Percentiles rank a stretch among this genome's conserved stretches.
Conservation (phyloP, 2,888 invertebrate genomes). For the Steromphala cineraria region DNA sequence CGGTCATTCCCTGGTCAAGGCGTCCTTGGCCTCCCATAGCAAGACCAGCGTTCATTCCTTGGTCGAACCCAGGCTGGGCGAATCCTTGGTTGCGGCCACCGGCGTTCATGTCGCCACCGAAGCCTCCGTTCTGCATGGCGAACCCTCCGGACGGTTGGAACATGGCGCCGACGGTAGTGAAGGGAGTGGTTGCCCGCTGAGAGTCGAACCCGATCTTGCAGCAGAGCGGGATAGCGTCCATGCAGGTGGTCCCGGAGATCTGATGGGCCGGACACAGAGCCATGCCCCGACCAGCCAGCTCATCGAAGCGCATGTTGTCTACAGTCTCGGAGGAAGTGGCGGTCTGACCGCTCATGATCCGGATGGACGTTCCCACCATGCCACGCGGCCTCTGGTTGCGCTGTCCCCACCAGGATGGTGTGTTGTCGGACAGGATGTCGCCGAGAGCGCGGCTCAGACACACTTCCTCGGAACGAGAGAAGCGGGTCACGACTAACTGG, state of each 20-base stretch:
- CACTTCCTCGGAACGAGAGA: slow-evolving; percentile 9
- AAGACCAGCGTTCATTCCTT: no score
- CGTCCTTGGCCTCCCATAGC: no score
- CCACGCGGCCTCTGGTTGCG: background rate
- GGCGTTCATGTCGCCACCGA: no score
- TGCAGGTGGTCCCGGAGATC: background rate
- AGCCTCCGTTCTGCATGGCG: no score
- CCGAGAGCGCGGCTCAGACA: slow-evolving; percentile 9
- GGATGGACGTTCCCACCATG: slow-evolving; percentile 1
- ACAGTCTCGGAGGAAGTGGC: slow-evolving; percentile 3
- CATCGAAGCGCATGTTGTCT: background rate
- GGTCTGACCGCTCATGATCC: background rate
- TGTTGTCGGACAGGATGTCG: slow-evolving; percentile 2
- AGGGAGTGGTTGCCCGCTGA: background rate
- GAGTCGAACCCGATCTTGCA: slow-evolving; percentile 17
- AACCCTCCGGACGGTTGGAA: no score
- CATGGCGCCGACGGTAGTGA: background rate
- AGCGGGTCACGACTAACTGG: background rate
- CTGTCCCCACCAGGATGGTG: slow-evolving; percentile 4
- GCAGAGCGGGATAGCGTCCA: slow-evolving; percentile 13
- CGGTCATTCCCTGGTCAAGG: no score
- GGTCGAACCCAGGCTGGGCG: no score
- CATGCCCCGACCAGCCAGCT: slow-evolving; percentile 2
- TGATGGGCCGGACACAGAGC: slow-evolving; percentile 14
- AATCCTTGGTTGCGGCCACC: no score